Evolutionary conservation across 2,797 vertebrate species (phyloP), one percentile per base, ranked within the genome.

Genomic region (Onychomys arenicola): DNA sequence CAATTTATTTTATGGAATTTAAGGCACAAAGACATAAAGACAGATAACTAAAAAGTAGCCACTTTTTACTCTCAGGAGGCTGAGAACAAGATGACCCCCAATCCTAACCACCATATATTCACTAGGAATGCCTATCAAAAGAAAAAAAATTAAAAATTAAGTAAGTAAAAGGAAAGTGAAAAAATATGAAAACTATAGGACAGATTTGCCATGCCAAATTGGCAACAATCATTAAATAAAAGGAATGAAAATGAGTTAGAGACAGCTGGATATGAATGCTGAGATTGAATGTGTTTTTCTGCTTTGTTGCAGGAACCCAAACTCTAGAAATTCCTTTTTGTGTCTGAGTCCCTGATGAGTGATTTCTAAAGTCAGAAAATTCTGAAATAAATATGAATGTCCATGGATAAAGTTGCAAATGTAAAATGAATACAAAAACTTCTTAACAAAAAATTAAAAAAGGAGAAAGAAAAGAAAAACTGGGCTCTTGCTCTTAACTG

Each of bases 51-150:
- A 40, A 82, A 7, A 8, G 10, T 13, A 84, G 10, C 2, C 19
- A 1, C 0, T 32, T 63, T 46, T 46, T 0, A 1, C 25, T 32
- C 4, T 43, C 14, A 21, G 16, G 29, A 29, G 27, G 2, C 40
- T 65, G 40, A 84, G 40, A 40, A 40, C 6, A 61, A 6, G 25
- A 84, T 19, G 46, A 12, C 3, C 4, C 3, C 2, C 32, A n/a
- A 67, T n/a, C 5, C 29, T 25, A 17, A 17, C 6, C 65, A n/a
- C 5, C 29, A 0, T n/a, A 16, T 86, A 49, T n/a, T 69, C 32
- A 34, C n/a, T 67, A 52, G 32, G n/a, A 69, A 40, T 52, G 9
- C 10, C 12, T 14, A 25, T 16, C 43, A 69, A 52, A 11, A n/a
- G 17, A 61, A 61, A 61, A 61, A 82, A 10, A 27, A 1, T 27